A percentile compares a stretch with the other conserved stretches of the same genome.
phyloP scores from a whole-genome alignment of 2,888 invertebrate genomes.

The Uloborus plumipes region DNA sequence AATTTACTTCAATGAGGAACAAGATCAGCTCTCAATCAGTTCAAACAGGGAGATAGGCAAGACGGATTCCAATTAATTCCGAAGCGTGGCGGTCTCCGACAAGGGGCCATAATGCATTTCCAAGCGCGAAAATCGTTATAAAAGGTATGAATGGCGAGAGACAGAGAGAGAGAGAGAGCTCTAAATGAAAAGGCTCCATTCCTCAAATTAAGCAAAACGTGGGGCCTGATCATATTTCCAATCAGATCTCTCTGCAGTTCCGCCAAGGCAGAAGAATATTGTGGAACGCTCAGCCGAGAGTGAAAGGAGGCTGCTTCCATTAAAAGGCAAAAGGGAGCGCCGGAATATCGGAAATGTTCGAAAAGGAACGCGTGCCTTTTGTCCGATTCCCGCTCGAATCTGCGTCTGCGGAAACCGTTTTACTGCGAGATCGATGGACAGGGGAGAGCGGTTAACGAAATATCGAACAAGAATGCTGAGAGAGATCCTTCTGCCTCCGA shows the following conservation, averaged over 20 bases:
- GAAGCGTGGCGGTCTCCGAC: too few relatives aligned
- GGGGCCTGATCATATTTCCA: conserved; percentile 24
- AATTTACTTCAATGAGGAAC: too few relatives aligned
- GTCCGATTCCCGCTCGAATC: conserved; percentile 52
- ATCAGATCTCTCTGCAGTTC: conserved; percentile 4
- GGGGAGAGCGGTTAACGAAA: conserved; percentile 62
- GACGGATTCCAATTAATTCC: too few relatives aligned
- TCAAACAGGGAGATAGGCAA: too few relatives aligned
- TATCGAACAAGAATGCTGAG: conserved; percentile 58
- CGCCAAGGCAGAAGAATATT: too few relatives aligned
- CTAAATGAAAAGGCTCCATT: conserved; percentile 22
- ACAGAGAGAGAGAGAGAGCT: not conserved
- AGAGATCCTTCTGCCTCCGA: conserved; percentile 41
- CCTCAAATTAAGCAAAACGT: conserved; percentile 52
- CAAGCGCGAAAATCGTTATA: too few relatives aligned
- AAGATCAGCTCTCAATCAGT: too few relatives aligned
- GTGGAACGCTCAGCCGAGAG: conserved; percentile 28
- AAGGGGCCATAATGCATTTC: too few relatives aligned
- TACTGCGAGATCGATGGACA: conserved; percentile 54
- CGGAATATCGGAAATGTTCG: conserved; percentile 48
- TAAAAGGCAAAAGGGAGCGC: conserved; percentile 18
- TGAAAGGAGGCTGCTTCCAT: conserved; percentile 44
- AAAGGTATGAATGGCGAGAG: too few relatives aligned
- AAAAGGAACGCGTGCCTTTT: conserved; percentile 39
- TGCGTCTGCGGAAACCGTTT: conserved; percentile 60